These are phyloP conservation scores for Ibycter americanus DNA, from an alignment of 2,797 vertebrate genomes.

Conservation along the genomic window DNA sequence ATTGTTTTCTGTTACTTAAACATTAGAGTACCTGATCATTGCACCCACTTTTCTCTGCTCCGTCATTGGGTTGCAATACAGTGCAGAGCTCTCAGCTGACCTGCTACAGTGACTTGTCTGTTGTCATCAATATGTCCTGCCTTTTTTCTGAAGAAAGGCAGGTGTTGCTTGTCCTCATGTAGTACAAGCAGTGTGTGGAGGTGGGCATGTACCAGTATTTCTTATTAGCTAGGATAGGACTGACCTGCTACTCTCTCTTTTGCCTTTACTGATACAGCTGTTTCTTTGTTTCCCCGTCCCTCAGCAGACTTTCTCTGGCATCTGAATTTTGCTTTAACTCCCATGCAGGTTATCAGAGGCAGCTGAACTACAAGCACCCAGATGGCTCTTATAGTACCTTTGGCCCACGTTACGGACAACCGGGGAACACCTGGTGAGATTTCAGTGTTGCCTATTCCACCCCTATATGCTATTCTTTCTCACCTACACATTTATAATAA, in stretches of 20 bases:
- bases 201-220: not conserved
- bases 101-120: not conserved
- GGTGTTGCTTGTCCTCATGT: not conserved
- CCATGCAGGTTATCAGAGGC: slow-evolving; percentile 86
- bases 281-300: not conserved
- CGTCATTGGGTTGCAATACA: not conserved
- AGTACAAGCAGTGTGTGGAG: not conserved
- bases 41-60: not conserved
- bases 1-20: not conserved
- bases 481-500: not conserved
- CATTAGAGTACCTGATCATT: not conserved
- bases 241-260: not conserved
- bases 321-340: not conserved
- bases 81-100: not conserved
- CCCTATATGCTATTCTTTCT: not conserved
- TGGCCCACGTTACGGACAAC: slow-evolving; percentile 61
- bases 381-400: slow-evolving; percentile 94
- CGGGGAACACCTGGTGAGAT: slow-evolving; percentile 88
- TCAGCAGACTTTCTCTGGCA: not conserved
- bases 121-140: not conserved
- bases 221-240: not conserved
- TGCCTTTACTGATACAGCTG: not conserved
- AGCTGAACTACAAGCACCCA: slow-evolving; percentile 85
- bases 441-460: not conserved
- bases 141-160: not conserved